These are phyloP conservation scores for Alces alces DNA, from an alignment of 2,113 vertebrate species.

Conservation along the genomic window DNA sequence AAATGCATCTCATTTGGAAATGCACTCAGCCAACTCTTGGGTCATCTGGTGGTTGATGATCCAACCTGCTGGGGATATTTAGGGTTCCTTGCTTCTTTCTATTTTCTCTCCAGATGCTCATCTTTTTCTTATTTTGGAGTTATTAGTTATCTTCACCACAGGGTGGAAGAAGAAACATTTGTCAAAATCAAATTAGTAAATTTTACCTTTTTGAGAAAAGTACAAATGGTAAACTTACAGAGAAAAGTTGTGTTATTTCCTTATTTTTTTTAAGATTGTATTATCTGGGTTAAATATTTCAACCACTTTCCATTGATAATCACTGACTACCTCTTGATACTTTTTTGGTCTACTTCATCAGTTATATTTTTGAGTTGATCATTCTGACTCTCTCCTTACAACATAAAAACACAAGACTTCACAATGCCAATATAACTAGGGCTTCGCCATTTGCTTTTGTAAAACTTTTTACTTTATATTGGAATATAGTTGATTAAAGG, in stretches of 20 bases:
- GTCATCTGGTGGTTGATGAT: constrained; percentile 3
- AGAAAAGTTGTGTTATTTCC: not conserved
- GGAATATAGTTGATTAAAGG: not conserved
- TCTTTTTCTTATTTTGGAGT: not conserved
- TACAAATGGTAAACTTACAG: not conserved
- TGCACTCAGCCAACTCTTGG: not conserved
- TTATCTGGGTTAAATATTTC: not conserved
- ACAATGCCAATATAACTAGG: not conserved
- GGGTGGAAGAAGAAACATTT: not conserved
- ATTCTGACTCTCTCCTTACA: not conserved
- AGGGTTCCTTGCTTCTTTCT: not conserved
- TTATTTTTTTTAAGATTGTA: not conserved
- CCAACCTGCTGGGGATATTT: not conserved
- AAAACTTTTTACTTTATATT: not conserved
- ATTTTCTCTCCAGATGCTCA: not conserved
- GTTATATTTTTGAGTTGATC: not conserved
- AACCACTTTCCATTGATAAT: not conserved
- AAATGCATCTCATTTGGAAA: not conserved
- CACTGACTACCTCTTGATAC: not conserved
- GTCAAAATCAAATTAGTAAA: not conserved
- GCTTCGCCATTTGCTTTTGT: not conserved
- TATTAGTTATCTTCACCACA: not conserved
- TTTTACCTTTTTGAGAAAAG: constrained; percentile 7
- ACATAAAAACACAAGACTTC: not conserved
- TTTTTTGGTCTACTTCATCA: not conserved